Evolutionary conservation across 2,113 vertebrate species (phyloP).

Genomic region (Raja brachyura): DNA sequence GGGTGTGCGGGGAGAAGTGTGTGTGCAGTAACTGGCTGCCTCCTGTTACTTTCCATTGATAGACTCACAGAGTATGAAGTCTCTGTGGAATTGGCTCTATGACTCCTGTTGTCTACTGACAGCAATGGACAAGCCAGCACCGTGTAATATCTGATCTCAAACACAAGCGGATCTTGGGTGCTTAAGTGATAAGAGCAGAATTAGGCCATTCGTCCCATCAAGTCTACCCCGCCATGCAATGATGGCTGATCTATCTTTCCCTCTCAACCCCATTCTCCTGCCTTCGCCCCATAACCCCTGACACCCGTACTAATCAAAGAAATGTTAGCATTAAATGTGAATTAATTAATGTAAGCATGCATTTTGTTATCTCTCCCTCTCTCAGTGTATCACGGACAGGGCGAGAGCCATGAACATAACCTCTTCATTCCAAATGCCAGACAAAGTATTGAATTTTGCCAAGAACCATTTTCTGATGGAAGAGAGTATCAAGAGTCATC

Average conservation of each 20-base stretch:
- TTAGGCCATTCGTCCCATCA: not conserved
- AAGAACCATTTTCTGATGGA: constrained; percentile 98
- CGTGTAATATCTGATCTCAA: not conserved
- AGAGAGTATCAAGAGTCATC: constrained; percentile 71
- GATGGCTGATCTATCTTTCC: not conserved
- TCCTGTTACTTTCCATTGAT: not conserved
- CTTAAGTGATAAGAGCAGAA: no score
- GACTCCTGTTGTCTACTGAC: not conserved
- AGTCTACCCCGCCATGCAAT: not conserved
- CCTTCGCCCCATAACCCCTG: no score
- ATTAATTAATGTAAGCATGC: not conserved
- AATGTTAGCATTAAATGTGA: not conserved
- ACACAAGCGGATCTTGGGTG: not conserved
- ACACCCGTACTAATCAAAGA: no score
- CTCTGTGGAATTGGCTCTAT: not conserved
- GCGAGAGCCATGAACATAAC: constrained; percentile 69
- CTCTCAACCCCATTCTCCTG: not conserved
- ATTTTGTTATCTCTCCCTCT: not conserved
- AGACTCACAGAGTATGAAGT: not conserved
- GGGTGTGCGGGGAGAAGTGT: not conserved
- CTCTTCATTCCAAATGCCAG: constrained; percentile 85
- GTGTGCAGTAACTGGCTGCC: not conserved
- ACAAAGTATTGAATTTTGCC: constrained; percentile 90
- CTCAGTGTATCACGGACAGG: constrained; percentile 77
- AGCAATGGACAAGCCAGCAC: not conserved